phyloP scores from a whole-genome alignment of 2,797 vertebrate genomes.

The Sebastes umbrosus region DNA sequence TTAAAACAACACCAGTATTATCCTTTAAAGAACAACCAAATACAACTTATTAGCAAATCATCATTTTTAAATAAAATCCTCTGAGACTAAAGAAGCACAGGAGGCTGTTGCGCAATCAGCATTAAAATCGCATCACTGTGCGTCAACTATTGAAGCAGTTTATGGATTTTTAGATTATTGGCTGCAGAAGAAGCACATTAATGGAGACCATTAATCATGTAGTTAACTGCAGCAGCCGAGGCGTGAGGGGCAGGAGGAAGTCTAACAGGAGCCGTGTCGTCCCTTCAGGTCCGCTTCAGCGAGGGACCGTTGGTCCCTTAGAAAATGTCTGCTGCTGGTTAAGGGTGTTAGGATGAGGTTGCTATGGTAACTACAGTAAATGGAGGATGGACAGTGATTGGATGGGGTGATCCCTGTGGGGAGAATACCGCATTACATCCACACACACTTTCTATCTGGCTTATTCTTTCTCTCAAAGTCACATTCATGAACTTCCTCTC shows the following conservation, averaged over 20 bases:
- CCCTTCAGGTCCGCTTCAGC: conserved; percentile 2
- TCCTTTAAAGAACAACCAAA: neutral
- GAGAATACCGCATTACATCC: neutral
- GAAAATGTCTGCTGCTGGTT: conserved; percentile 8
- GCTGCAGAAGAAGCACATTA: conserved; percentile 74
- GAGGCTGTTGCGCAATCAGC: conserved; percentile 44
- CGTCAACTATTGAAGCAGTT: conserved; percentile 54
- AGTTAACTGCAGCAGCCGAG: conserved; percentile 60
- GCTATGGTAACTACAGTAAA: conserved; percentile 21
- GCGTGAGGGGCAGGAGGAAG: conserved; percentile 35
- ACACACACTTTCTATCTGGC: neutral
- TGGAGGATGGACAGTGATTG: neutral
- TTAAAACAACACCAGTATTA: neutral
- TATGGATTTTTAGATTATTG: conserved; percentile 55
- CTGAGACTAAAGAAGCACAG: conserved; percentile 76
- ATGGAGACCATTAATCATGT: conserved; percentile 75
- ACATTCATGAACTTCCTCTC: neutral
- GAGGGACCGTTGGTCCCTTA: neutral
- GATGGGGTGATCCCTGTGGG: conserved; percentile 34
- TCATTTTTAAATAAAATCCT: conserved; percentile 17
- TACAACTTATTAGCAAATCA: neutral
- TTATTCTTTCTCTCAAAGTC: neutral
- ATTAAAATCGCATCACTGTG: conserved; percentile 38
- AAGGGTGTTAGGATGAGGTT: conserved; percentile 32
- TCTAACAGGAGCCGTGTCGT: neutral